Percentiles rank a stretch among this genome's conserved stretches.
phyloP scores from a whole-genome alignment of 2,797 vertebrate genomes.

The Phrynocephalus forsythii region DNA sequence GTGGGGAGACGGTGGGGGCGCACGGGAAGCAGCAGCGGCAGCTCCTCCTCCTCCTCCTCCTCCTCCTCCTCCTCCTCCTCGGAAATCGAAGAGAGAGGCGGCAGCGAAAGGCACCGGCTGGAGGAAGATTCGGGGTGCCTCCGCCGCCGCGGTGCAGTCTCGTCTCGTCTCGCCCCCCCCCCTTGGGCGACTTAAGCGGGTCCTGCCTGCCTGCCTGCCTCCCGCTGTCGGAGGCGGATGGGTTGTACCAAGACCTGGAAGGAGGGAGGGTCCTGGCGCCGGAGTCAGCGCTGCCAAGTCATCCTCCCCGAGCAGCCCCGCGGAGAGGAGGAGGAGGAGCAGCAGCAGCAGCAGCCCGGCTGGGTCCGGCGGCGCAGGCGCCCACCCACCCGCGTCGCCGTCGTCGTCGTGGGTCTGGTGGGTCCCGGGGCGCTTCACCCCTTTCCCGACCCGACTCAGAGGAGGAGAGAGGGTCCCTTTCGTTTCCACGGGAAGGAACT shows the following conservation, averaged over 20 bases:
- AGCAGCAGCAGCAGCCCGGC: not conserved
- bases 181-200: not conserved
- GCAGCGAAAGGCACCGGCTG: not conserved
- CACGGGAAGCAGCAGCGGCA: not conserved
- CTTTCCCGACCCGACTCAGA: too few species aligned
- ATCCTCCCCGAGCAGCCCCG: not conserved
- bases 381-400: constrained; percentile 15
- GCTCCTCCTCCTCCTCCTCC: not conserved
- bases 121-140: too few species aligned
- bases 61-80: not conserved
- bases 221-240: constrained; percentile 6
- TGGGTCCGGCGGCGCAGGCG: not conserved
- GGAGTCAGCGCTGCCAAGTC: constrained; percentile 28
- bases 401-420: too few species aligned
- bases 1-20: not conserved
- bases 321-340: too few species aligned
- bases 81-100: not conserved
- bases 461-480: not conserved
- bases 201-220: not conserved
- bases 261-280: constrained; percentile 1
- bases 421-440: too few species aligned
- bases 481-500: too few species aligned
- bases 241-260: constrained; percentile 26
- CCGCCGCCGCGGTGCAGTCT: not conserved
- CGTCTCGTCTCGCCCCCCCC: not conserved